A percentile compares a stretch with the other conserved stretches of the same genome.
phyloP scores from a whole-genome alignment of 2,113 vertebrate genomes.

The Bothrops jararaca region DNA sequence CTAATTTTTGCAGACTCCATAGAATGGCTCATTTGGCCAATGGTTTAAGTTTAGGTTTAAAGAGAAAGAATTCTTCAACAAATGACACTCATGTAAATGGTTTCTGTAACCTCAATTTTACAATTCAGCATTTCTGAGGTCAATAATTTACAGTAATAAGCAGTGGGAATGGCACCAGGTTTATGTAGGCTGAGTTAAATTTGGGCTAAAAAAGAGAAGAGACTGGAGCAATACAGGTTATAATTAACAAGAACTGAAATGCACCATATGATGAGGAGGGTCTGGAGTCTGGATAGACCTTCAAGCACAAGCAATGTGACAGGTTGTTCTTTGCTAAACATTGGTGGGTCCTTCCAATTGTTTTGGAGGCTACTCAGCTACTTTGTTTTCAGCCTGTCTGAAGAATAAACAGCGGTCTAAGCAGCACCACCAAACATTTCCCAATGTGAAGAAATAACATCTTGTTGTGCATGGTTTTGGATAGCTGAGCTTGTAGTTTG shows the following conservation, averaged over 20 bases:
- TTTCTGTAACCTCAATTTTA: constrained; percentile 36
- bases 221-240: not conserved
- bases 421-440: not conserved
- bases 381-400: not conserved
- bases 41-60: not conserved
- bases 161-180: constrained; percentile 19
- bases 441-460: not conserved
- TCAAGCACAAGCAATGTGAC: constrained; percentile 1
- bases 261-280: not conserved
- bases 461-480: not conserved
- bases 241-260: constrained; percentile 39
- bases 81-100: not conserved
- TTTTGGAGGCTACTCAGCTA: not conserved
- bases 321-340: not conserved
- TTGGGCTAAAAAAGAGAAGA: constrained; percentile 12
- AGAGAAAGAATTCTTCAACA: not conserved
- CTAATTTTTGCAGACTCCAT: not conserved
- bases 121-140: constrained; percentile 47
- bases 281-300: constrained; percentile 38
- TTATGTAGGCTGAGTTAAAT: constrained; percentile 38
- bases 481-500: constrained; percentile 1
- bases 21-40: not conserved
- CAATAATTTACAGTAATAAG: constrained; percentile 47
- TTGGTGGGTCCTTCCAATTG: not conserved
- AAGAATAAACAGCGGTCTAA: not conserved